Base-by-base conservation (phyloP, 2,797 vertebrate species). In the Xiphophorus birchmanni region DNA sequence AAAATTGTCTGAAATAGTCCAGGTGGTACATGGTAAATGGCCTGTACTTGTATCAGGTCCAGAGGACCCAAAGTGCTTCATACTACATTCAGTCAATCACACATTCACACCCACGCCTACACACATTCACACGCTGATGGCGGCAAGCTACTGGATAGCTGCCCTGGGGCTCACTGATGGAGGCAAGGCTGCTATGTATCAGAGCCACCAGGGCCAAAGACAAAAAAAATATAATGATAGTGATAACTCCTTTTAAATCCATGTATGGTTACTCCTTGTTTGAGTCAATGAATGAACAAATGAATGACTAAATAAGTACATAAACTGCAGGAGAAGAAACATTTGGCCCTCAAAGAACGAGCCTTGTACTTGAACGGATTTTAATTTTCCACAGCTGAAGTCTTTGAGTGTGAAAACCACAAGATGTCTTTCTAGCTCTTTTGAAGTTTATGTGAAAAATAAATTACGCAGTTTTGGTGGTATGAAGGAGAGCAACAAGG, bases 391-490 rank as follows among this genome's bases (percentile, higher is more conserved):
- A 44, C 26, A 60, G 17, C 7, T 29, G 15, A 13, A 23, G n/a
- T n/a, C 58, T 67, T 75, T 54, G 23, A 18, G 42, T 32, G 17
- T 29, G 26, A n/a, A 69, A 35, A 32, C 54, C 40, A 60, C 54
- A 63, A 69, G 58, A 52, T 29, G 23, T 35, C 15, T 40, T 73
- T 21, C 11, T 44, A 74, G 58, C 58, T 54, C 45, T 42, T 44
- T n/a, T 75, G 78, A 40, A 75, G 35, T 67, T 6, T 17, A 23
- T 74, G 32, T 58, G 11, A 73, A 44, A 72, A 47, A n/a, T 56
- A 35, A 32, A 47, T 26, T 29, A 45, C 35, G 11, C 18, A n/a
- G 73, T 47, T 67, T 44, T 26, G 50, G 29, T 58, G 48, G 23
- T 44, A 65, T 74, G n/a, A 54, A 54, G 37, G 37, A 75, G 37